Conservation (phyloP, 2,797 vertebrate genomes). For the Parambassis ranga region DNA sequence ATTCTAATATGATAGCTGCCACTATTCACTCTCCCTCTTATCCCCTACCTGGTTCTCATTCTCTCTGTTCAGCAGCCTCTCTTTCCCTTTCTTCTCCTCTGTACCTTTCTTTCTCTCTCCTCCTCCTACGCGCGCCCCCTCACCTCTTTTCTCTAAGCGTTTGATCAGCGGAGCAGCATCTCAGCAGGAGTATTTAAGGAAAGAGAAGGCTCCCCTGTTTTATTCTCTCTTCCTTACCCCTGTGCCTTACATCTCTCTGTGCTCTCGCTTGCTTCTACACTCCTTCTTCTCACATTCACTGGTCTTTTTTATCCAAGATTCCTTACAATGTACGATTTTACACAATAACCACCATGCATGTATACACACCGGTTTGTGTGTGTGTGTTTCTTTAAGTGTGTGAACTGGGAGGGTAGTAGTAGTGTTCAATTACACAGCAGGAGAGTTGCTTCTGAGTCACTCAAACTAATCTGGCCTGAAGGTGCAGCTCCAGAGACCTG, state of each 20-base stretch:
- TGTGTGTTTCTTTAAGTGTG: slow-evolving; percentile 31
- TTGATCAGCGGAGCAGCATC: slow-evolving; percentile 66
- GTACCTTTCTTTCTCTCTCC: slow-evolving; percentile 45
- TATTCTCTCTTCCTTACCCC: slow-evolving; percentile 32
- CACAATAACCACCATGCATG: not conserved
- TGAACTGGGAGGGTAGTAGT: slow-evolving; percentile 22
- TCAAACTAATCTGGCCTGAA: slow-evolving; percentile 68
- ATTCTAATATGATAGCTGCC: slow-evolving; percentile 30
- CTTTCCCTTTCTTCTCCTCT: slow-evolving; percentile 45
- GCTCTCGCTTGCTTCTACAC: slow-evolving; percentile 28
- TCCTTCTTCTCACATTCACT: slow-evolving; percentile 24
- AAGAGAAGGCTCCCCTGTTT: slow-evolving; percentile 48
- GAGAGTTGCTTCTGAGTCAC: slow-evolving; percentile 59
- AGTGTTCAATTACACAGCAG: slow-evolving; percentile 61
- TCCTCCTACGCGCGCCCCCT: slow-evolving; percentile 56
- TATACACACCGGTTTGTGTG: not conserved
- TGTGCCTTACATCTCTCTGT: slow-evolving; percentile 34
- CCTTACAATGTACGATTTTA: slow-evolving; percentile 20
- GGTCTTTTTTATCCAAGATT: slow-evolving; percentile 11
- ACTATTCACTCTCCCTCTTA: slow-evolving; percentile 1
- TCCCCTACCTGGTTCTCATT: slow-evolving; percentile 5
- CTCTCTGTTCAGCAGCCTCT: slow-evolving; percentile 34
- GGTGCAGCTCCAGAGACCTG: slow-evolving; percentile 50
- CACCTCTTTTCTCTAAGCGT: slow-evolving; percentile 63
- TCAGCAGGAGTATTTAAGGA: slow-evolving; percentile 71